Percentiles rank a stretch among this genome's conserved stretches.
phyloP scores from a whole-genome alignment of 1,140 invertebrate genomes.

The Cecropterus lyciades region DNA sequence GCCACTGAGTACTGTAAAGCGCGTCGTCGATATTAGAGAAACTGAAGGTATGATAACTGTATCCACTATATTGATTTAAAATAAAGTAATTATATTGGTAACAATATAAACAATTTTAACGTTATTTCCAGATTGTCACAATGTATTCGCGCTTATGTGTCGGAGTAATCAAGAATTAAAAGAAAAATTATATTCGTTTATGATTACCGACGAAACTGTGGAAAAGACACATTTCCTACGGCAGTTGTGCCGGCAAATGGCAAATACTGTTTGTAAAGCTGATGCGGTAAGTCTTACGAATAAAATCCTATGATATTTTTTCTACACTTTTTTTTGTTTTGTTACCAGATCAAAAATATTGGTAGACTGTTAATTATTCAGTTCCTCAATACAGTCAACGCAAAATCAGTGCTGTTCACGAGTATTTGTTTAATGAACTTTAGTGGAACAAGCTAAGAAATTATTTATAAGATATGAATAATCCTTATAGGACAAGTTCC shows the following conservation, averaged over 20 bases:
- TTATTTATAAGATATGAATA: not conserved
- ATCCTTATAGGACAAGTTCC: conserved; percentile 89
- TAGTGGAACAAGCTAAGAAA: no score
- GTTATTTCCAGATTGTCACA: conserved; percentile 91
- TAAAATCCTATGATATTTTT: no score
- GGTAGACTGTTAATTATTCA: no score
- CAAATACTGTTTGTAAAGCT: conserved; percentile 93
- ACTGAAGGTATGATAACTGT: conserved; percentile 86
- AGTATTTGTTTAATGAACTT: no score
- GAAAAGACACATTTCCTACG: conserved; percentile 93
- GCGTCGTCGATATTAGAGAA: conserved; percentile 95
- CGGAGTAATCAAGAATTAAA: conserved; percentile 93
- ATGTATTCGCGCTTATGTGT: conserved; percentile 94
- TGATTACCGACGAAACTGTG: conserved; percentile 91
- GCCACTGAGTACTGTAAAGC: conserved; percentile 93
- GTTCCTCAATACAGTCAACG: no score
- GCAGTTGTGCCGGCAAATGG: conserved; percentile 93
- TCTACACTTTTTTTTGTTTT: not conserved
- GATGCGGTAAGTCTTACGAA: conserved; percentile 92
- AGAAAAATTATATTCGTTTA: conserved; percentile 95
- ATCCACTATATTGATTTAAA: not conserved
- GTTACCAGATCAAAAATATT: no score
- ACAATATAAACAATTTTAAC: no score
- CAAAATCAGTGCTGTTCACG: no score
- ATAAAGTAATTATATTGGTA: not conserved